A percentile compares a stretch with the other conserved stretches of the same genome.
Conservation (phyloP, 1,140 invertebrate species). For the Lycorma delicatula region DNA sequence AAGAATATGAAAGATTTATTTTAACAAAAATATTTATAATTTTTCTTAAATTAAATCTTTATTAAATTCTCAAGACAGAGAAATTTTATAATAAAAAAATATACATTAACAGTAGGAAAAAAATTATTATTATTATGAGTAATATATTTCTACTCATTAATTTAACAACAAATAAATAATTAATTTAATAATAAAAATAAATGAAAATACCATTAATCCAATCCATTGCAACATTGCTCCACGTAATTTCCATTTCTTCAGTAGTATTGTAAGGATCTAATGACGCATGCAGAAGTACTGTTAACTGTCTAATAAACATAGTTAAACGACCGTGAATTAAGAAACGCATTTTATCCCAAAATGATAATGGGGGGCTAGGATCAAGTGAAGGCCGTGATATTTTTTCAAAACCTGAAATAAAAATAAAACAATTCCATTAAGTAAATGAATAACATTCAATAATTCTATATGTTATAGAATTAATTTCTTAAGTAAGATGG, state of each 20-base stretch:
- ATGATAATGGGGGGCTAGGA: constrained; percentile 86
- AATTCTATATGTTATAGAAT: too few relatives aligned
- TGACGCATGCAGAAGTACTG: constrained; percentile 84
- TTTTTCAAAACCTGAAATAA: constrained; percentile 70
- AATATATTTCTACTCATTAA: constrained; percentile 5
- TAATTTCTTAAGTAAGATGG: too few relatives aligned
- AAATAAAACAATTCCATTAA: too few relatives aligned
- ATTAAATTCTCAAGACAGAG: too few relatives aligned
- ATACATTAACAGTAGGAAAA: too few relatives aligned
- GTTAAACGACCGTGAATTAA: constrained; percentile 88
- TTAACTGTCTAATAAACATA: constrained; percentile 74
- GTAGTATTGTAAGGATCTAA: constrained; percentile 97
- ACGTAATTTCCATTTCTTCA: constrained; percentile 96
- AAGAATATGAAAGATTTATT: too few relatives aligned
- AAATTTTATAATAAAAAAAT: too few relatives aligned
- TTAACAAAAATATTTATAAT: too few relatives aligned
- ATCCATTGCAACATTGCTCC: constrained; percentile 84
- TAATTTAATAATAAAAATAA: neutral
- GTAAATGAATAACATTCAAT: too few relatives aligned
- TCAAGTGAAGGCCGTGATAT: constrained; percentile 80
- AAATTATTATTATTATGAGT: too few relatives aligned
- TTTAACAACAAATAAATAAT: neutral
- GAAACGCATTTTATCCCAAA: constrained; percentile 95
- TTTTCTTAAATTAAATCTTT: too few relatives aligned
- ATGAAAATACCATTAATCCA: constrained; percentile 81